Evolutionary conservation across 2,113 vertebrate species (phyloP).

Genomic region (Daubentonia madagascariensis): DNA sequence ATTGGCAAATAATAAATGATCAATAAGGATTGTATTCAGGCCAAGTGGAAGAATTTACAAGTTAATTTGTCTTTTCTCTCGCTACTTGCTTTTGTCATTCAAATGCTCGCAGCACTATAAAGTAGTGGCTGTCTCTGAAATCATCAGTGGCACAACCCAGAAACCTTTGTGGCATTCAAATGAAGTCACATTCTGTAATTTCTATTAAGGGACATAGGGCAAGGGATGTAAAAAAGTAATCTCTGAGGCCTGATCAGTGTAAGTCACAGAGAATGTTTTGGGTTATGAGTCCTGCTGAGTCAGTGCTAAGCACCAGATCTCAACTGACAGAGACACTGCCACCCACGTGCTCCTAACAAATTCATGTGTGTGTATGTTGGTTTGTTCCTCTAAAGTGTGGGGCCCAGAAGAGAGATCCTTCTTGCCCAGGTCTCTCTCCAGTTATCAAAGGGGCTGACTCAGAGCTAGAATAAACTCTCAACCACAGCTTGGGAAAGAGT

Average conservation of each 20-base stretch:
- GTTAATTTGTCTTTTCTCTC: neutral
- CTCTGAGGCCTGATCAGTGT: neutral
- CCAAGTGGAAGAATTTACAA: neutral
- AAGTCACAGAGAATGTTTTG: neutral
- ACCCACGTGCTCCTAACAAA: neutral
- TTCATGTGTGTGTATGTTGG: neutral
- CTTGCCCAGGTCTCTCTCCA: neutral
- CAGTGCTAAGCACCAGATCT: neutral
- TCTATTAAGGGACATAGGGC: neutral
- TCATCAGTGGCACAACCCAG: neutral
- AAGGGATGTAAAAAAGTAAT: neutral
- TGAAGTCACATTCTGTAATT: neutral
- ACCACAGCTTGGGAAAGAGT: neutral
- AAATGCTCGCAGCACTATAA: neutral
- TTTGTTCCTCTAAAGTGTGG: neutral
- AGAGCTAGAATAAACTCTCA: constrained; percentile 15
- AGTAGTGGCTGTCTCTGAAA: neutral
- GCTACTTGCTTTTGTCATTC: neutral
- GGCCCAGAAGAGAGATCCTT: neutral
- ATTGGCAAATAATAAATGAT: neutral
- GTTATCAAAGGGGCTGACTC: neutral
- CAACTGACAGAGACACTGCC: neutral
- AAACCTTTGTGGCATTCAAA: neutral
- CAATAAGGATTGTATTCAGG: neutral
- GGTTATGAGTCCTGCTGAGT: neutral